Evolutionary conservation across 2,888 invertebrate genomes (phyloP), one percentile per base, ranked within the genome.

Genomic region (Ochropacha duplaris): DNA sequence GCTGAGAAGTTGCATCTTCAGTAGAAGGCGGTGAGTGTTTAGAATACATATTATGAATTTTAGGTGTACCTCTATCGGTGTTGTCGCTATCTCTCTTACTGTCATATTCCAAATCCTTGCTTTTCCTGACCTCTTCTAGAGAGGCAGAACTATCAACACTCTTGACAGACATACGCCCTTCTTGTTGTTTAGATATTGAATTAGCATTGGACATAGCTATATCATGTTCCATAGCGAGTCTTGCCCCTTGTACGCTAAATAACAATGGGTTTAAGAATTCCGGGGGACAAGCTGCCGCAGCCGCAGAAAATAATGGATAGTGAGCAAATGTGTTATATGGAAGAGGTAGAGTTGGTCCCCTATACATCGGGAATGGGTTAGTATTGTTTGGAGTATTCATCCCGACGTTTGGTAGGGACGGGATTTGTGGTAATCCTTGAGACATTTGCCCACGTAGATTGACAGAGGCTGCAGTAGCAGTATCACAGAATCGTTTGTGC

Each of bases 401-500:
- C 44, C 84, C 85, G 66, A 92, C 87, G 86, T 90, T 90, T 57
- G 87, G 81, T 57, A 93, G 64, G 11, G 86, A 69, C 1, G 92
- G 83, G 54, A 92, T 87, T 66, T 90, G 92, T 1, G 89, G 79
- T 14, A 92, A 64, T 34, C 90, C 87, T 67, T 88, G 92, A 2
- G 88, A 82, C 68, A 92, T 78, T 64, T 88, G 84, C 74, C 94
- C 81, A 81, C 94, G 73, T 62, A 93, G 90, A 77, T 93, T 83
- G 58, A 89, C 86, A 71, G 85, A 80, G 57, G 84, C 81, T 54
- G 94, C 91, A 24, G 94, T 86, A 28, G 96, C 95, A 2, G 98
- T 96, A 86, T 99, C 99, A 88, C 99, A 99, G 92, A 98, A 98
- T 69, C 98, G 94, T 90, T 98, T 98, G 88, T 99, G 99, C 81